Conservation (phyloP, 2,797 vertebrate genomes). For the Columba guinea region DNA sequence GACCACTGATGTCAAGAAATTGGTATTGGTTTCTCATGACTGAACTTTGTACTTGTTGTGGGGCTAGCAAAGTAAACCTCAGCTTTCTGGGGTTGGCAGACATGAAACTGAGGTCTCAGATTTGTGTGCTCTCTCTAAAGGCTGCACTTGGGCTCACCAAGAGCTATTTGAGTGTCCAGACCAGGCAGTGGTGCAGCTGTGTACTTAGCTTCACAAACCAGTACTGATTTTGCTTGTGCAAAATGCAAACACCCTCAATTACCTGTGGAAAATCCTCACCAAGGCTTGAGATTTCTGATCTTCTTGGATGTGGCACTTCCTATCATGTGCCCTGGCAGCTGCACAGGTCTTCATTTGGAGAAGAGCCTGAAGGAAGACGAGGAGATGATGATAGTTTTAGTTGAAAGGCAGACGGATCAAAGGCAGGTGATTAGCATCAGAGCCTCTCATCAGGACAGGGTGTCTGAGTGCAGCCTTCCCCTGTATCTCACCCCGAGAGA, state of each 20-base stretch:
- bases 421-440: slow-evolving; percentile 36
- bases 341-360: not conserved
- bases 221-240: not conserved
- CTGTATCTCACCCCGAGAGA: not conserved
- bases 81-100: not conserved
- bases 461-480: not conserved
- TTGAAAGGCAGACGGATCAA: slow-evolving; percentile 40
- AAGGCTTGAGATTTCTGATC: not conserved
- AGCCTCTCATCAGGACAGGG: not conserved
- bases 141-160: not conserved
- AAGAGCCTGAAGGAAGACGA: not conserved
- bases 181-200: not conserved
- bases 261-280: not conserved
- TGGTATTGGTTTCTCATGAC: not conserved
- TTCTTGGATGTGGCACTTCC: slow-evolving; percentile 39
- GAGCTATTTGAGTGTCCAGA: not conserved
- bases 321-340: not conserved
- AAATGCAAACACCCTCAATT: not conserved
- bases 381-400: not conserved
- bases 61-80: not conserved
- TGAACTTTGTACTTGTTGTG: not conserved
- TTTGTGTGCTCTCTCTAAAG: not conserved
- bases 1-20: not conserved
- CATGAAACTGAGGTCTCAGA: not conserved
- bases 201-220: not conserved